phyloP scores from a whole-genome alignment of 2,888 invertebrate genomes.

The Plebejus anna region DNA sequence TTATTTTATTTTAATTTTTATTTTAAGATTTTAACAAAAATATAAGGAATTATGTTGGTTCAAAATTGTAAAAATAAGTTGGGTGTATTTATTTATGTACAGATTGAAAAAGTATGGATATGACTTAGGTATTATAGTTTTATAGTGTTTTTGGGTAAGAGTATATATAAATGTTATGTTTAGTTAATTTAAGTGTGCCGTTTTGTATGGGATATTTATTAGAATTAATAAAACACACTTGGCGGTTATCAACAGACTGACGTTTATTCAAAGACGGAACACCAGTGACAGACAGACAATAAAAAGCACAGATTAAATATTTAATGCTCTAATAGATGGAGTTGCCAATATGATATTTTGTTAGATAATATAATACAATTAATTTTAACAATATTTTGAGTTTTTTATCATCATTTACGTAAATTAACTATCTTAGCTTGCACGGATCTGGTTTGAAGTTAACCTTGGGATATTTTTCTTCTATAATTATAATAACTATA shows the following conservation, averaged over 20 bases:
- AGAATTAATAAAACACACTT: no score
- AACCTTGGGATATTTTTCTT: no score
- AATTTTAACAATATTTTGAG: no score
- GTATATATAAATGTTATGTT: constrained; percentile 28
- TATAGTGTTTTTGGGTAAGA: constrained; percentile 29
- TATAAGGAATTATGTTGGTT: not conserved
- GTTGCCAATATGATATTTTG: no score
- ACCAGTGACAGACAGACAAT: no score
- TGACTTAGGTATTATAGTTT: constrained; percentile 15
- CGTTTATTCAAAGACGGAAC: no score
- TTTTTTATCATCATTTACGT: not conserved
- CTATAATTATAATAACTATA: no score
- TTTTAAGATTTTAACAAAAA: constrained; percentile 13
- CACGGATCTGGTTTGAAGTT: not conserved
- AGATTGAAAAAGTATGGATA: not conserved
- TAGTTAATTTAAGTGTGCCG: constrained; percentile 16
- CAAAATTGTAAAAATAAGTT: constrained; percentile 24
- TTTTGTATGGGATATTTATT: constrained; percentile 10
- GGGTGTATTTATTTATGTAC: constrained; percentile 23
- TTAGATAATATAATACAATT: no score
- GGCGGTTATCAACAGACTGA: no score
- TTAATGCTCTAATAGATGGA: no score
- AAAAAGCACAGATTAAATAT: no score
- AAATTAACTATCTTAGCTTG: not conserved
- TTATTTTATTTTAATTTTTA: not conserved